A percentile compares a stretch with the other conserved stretches of the same genome.
Conservation (phyloP, 2,113 vertebrate genomes). For the Piaya cayana region DNA sequence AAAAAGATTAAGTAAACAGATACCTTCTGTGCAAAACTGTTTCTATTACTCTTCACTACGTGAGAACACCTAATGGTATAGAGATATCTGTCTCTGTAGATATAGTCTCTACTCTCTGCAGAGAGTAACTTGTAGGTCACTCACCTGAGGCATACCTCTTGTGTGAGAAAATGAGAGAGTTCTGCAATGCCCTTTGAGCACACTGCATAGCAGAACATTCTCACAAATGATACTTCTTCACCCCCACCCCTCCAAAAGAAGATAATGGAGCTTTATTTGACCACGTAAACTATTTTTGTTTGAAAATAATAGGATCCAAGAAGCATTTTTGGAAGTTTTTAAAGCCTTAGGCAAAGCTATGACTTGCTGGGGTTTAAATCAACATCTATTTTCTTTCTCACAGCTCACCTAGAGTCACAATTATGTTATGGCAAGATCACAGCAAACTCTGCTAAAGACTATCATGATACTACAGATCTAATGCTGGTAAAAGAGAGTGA, state of each 20-base stretch:
- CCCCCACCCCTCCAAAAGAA: neutral
- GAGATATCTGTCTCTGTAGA: neutral
- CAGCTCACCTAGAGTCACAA: neutral
- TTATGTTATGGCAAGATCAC: neutral
- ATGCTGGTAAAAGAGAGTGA: neutral
- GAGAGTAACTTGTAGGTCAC: neutral
- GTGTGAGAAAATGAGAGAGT: neutral
- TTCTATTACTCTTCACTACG: neutral
- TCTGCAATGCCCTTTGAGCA: neutral
- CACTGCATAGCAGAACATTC: neutral
- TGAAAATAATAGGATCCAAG: neutral
- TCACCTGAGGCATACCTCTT: neutral
- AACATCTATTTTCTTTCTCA: neutral
- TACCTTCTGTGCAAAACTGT: neutral
- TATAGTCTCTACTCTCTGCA: neutral
- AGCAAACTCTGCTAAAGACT: neutral
- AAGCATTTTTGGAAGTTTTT: constrained; percentile 20
- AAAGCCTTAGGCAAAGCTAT: neutral
- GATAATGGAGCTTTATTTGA: neutral
- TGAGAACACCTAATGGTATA: neutral
- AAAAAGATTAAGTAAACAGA: neutral
- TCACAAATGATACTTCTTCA: neutral
- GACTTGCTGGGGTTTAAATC: neutral
- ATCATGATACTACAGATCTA: neutral
- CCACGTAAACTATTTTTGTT: neutral